Evolutionary conservation across 37 sponge, comb jelly and placozoan genomes (phyloP).

Genomic region (Diacarnus erythraeanus): DNA sequence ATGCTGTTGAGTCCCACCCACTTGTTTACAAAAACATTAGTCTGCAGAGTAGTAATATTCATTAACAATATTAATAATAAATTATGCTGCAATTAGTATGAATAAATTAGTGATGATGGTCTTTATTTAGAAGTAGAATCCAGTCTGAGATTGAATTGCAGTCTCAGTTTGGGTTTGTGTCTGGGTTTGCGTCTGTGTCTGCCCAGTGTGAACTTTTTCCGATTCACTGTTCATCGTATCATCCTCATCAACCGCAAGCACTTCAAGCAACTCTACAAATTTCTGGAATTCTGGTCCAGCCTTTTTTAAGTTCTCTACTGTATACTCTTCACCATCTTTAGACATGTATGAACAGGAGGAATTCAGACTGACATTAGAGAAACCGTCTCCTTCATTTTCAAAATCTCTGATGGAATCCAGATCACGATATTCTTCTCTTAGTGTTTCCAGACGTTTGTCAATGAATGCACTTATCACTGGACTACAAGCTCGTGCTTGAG

Average conservation of each 20-base stretch:
- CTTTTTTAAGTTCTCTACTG: conserved; percentile 28
- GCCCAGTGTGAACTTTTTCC: conserved; percentile 10
- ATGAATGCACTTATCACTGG: conserved; percentile 38
- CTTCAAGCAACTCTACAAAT: neutral
- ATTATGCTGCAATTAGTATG: no score
- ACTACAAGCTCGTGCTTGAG: conserved; percentile 17
- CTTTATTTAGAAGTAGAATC: neutral
- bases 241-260: neutral
- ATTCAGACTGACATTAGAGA: conserved; percentile 24
- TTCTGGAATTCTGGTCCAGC: conserved; percentile 50
- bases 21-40: conserved; percentile 9
- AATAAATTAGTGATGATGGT: no score
- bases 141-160: neutral
- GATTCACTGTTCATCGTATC: neutral
- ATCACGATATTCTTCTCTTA: conserved; percentile 2
- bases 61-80: no score
- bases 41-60: no score
- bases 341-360: conserved; percentile 20
- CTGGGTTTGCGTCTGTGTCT: conserved; percentile 3
- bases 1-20: conserved; percentile 7
- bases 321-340: conserved; percentile 23
- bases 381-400: conserved; percentile 36
- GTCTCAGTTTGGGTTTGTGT: conserved; percentile 1
- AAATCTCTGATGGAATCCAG: conserved; percentile 40
- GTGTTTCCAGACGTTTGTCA: conserved; percentile 10